These are phyloP conservation scores for Capreolus pygargus DNA, from an alignment of 2,113 vertebrate species.

Conservation along the genomic window DNA sequence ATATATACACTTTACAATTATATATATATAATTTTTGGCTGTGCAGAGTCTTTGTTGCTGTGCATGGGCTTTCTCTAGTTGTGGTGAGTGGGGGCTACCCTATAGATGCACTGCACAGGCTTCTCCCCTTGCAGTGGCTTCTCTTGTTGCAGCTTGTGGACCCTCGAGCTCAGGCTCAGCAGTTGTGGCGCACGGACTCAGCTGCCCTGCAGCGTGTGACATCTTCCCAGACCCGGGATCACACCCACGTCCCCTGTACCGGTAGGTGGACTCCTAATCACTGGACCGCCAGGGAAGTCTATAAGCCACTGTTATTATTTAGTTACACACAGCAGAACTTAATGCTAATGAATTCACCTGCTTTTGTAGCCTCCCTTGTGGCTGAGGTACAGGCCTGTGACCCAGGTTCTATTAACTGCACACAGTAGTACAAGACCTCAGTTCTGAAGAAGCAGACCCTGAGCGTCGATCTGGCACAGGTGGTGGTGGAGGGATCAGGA, in stretches of 20 bases:
- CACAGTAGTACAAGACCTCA: not conserved
- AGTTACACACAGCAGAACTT: not conserved
- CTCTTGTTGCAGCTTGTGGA: not conserved
- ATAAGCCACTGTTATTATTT: not conserved
- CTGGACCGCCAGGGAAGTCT: not conserved
- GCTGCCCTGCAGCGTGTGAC: not conserved
- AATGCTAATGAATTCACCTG: not conserved
- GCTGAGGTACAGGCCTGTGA: not conserved
- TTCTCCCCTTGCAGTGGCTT: not conserved
- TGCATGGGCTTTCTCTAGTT: not conserved
- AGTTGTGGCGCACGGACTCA: not conserved
- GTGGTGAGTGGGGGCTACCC: not conserved
- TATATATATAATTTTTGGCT: not conserved
- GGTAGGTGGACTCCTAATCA: not conserved
- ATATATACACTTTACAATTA: not conserved
- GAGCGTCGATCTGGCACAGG: not conserved
- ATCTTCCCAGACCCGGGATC: not conserved
- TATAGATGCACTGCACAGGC: fast-evolving
- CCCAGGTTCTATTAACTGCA: not conserved
- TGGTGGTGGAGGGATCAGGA: not conserved
- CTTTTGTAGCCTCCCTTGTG: not conserved
- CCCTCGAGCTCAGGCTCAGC: not conserved
- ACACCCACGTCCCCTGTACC: not conserved
- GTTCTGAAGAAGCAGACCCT: not conserved
- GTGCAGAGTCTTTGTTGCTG: not conserved